Conservation (phyloP, 1,140 invertebrate genomes). For the Penaeus chinensis region DNA sequence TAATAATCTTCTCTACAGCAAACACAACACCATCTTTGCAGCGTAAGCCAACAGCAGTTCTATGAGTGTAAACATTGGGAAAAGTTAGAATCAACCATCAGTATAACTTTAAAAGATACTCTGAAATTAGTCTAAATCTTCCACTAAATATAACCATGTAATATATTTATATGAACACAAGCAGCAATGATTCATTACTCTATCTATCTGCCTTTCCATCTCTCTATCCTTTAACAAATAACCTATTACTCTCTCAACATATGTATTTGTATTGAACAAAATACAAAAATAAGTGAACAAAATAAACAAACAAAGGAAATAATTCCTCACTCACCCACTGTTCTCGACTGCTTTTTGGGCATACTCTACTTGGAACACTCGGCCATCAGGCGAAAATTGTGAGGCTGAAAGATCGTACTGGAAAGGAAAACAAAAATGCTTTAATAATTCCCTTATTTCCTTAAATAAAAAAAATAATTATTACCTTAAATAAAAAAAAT, state of each 20-base stretch:
- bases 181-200: too few species aligned
- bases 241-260: too few species aligned
- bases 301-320: neutral
- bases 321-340: constrained; percentile 79
- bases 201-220: too few species aligned
- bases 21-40: constrained; percentile 98
- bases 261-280: too few species aligned
- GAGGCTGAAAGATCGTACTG: constrained; percentile 99
- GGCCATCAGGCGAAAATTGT: constrained; percentile 98
- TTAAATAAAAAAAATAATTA: too few species aligned
- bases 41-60: constrained; percentile 91
- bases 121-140: too few species aligned
- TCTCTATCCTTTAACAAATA: too few species aligned
- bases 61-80: constrained; percentile 65
- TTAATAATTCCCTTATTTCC: too few species aligned
- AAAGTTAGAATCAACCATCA: neutral
- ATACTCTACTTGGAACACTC: constrained; percentile 99
- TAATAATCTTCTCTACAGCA: constrained; percentile 96
- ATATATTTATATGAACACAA: too few species aligned
- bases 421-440: constrained; percentile 65
- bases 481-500: too few species aligned
- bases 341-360: constrained; percentile 99
- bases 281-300: neutral
- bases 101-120: neutral
- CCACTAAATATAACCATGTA: too few species aligned